These are phyloP conservation scores for Henricia sp. DNA, from an alignment of 53 echinoderm and acorn worm genomes.

Conservation along the genomic window DNA sequence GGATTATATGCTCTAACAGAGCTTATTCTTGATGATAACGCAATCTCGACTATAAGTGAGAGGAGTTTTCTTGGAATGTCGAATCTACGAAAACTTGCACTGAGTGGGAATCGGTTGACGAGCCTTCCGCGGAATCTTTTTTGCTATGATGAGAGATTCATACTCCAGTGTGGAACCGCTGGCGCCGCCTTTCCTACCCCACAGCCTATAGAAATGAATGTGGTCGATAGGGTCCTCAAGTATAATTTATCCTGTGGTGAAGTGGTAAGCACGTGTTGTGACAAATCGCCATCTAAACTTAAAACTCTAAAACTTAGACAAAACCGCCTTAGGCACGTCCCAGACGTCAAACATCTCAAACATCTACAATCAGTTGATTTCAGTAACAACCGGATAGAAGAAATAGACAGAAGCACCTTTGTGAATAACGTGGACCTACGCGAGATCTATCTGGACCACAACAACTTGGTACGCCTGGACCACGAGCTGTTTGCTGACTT, in stretches of 20 bases:
- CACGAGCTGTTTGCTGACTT: not conserved
- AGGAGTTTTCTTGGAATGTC: not conserved
- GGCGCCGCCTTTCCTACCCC: too few species aligned
- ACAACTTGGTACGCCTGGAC: slow-evolving; percentile 5
- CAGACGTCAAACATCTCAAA: not conserved
- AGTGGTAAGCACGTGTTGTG: not conserved
- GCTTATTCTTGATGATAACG: slow-evolving; percentile 13
- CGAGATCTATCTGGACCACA: slow-evolving; percentile 13
- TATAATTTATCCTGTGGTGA: not conserved
- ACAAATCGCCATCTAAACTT: not conserved
- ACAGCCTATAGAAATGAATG: not conserved
- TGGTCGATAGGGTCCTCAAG: not conserved
- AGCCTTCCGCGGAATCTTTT: slow-evolving; percentile 7
- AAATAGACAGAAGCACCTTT: not conserved
- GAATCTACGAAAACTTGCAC: not conserved
- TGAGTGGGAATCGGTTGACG: slow-evolving; percentile 5
- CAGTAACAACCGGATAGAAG: slow-evolving; percentile 1
- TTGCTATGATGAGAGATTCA: not conserved
- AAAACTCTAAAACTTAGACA: not conserved
- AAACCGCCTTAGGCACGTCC: slow-evolving; percentile 4
- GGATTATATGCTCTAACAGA: not conserved
- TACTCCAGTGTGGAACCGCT: not conserved
- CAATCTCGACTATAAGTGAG: not conserved
- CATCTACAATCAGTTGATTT: slow-evolving; percentile 4
- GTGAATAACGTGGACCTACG: not conserved